Percentiles rank a stretch among this genome's conserved stretches.
phyloP scores from a whole-genome alignment of 2,888 invertebrate genomes.

The Trichogramma evanescens region DNA sequence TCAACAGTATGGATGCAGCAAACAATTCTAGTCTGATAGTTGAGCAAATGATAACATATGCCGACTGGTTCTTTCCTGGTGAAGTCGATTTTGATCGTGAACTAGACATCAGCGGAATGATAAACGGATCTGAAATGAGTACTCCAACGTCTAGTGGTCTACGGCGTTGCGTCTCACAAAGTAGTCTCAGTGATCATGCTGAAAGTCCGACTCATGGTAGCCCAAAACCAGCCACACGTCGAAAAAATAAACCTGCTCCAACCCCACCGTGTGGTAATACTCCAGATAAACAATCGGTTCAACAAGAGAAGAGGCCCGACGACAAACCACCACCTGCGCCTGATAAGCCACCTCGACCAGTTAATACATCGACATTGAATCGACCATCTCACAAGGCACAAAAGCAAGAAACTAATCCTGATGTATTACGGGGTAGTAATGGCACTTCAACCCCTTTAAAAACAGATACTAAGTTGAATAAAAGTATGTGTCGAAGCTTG shows the following conservation, averaged over 20 bases:
- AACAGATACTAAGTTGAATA: slow-evolving; percentile 2
- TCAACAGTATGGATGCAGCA: slow-evolving; percentile 66
- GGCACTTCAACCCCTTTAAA: slow-evolving; percentile 5
- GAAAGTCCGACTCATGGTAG: slow-evolving; percentile 66
- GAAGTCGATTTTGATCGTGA: slow-evolving; percentile 65
- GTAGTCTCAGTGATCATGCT: slow-evolving; percentile 61
- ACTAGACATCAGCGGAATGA: slow-evolving; percentile 33
- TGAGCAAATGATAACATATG: slow-evolving; percentile 73
- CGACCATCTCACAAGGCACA: slow-evolving; percentile 54
- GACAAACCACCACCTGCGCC: slow-evolving; percentile 48
- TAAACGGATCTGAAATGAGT: slow-evolving; percentile 37
- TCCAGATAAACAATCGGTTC: slow-evolving; percentile 37
- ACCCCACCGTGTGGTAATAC: slow-evolving; percentile 56
- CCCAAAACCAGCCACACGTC: slow-evolving; percentile 63
- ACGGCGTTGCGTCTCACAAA: slow-evolving; percentile 58
- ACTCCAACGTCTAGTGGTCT: slow-evolving; percentile 27
- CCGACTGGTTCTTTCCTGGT: slow-evolving; percentile 76
- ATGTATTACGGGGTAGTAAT: slow-evolving; percentile 7
- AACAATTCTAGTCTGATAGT: slow-evolving; percentile 77
- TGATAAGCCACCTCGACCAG: slow-evolving; percentile 60
- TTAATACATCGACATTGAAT: slow-evolving; percentile 56
- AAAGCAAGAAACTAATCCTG: slow-evolving; percentile 39
- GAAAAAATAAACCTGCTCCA: slow-evolving; percentile 73
- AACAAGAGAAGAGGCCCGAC: slow-evolving; percentile 29
- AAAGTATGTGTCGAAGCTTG: not conserved